Percentiles rank a stretch among this genome's conserved stretches.
Conservation (phyloP, 2,797 vertebrate genomes). For the Sylvilagus floridanus region DNA sequence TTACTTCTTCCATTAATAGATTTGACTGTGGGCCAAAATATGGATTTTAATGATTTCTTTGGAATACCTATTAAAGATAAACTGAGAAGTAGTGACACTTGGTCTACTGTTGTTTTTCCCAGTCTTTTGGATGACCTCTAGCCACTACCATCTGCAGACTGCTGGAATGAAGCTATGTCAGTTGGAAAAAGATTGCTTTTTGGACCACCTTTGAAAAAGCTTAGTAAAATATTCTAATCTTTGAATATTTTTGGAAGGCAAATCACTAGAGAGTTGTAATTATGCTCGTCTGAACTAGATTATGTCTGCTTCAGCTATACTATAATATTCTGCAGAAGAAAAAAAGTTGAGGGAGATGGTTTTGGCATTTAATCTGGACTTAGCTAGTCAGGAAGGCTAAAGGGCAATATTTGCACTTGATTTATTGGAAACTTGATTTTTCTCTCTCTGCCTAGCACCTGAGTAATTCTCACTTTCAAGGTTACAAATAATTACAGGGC, state of each 20-base stretch:
- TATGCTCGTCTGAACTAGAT: neutral
- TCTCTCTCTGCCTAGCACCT: neutral
- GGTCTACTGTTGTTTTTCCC: neutral
- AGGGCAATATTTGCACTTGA: neutral
- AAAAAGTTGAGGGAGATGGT: neutral
- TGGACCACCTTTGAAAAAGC: constrained; percentile 4
- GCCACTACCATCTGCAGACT: neutral
- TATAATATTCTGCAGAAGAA: neutral
- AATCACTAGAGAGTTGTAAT: neutral
- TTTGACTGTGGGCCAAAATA: neutral
- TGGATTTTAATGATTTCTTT: neutral
- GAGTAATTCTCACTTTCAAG: neutral
- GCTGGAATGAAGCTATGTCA: neutral
- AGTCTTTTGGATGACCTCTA: neutral
- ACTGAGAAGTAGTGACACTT: neutral
- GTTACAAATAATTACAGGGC: neutral
- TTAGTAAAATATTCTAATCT: constrained; percentile 24
- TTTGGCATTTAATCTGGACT: neutral
- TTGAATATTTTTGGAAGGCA: neutral
- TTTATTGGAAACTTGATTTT: neutral
- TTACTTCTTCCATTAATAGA: neutral
- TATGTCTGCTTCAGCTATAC: neutral
- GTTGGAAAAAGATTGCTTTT: neutral
- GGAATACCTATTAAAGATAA: neutral
- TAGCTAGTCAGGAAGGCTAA: neutral